Conservation (phyloP, 2,113 vertebrate genomes). For the Leucopsar rothschildi region DNA sequence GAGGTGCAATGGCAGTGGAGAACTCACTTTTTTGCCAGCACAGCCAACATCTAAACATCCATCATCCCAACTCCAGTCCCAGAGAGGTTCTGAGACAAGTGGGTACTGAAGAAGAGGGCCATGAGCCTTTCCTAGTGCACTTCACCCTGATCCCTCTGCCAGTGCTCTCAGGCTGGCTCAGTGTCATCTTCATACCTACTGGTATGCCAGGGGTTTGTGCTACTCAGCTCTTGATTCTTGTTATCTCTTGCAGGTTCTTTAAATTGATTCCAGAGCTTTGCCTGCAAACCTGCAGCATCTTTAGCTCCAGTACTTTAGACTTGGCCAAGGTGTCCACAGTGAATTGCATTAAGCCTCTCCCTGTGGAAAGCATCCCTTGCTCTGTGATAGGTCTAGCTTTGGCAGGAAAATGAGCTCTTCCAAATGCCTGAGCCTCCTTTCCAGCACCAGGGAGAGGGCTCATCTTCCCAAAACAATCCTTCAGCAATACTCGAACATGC, state of each 20-base stretch:
- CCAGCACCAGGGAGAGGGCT: not conserved
- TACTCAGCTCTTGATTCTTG: not conserved
- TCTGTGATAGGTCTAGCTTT: not conserved
- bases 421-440: not conserved
- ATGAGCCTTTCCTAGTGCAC: not conserved
- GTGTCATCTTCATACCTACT: not conserved
- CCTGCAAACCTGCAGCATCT: not conserved
- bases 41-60: not conserved
- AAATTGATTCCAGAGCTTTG: not conserved
- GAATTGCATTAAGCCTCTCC: not conserved
- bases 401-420: not conserved
- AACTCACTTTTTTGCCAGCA: no score
- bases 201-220: fast-evolving
- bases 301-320: not conserved
- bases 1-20: fast-evolving
- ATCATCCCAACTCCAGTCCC: not conserved
- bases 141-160: not conserved
- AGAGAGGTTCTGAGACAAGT: not conserved
- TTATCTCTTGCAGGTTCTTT: not conserved
- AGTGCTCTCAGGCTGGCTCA: not conserved
- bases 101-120: not conserved
- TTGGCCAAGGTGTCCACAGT: not conserved
- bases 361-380: not conserved
- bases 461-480: not conserved
- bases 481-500: not conserved